These are phyloP conservation scores for Osmoderma eremita DNA, from an alignment of 2,888 invertebrate genomes.

Conservation along the genomic window DNA sequence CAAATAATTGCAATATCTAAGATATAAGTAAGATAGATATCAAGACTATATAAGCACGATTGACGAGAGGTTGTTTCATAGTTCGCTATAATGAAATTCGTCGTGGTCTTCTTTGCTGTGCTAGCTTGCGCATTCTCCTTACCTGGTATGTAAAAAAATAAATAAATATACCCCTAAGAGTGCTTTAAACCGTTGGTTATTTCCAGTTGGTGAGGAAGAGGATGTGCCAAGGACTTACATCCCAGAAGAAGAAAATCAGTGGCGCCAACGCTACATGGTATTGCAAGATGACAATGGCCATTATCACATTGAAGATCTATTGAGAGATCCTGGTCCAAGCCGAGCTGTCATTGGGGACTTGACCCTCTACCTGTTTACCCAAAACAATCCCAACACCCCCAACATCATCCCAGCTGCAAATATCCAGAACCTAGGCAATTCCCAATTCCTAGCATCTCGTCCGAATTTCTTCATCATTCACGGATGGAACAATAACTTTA, in stretches of 20 bases:
- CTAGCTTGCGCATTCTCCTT: conserved; percentile 28
- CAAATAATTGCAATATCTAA: too few relatives aligned
- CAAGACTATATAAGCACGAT: neutral
- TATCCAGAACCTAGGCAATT: conserved; percentile 32
- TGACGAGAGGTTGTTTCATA: neutral
- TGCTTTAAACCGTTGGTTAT: neutral
- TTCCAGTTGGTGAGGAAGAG: conserved; percentile 15
- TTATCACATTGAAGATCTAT: conserved; percentile 29
- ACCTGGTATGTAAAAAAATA: conserved; percentile 29
- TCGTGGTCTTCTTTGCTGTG: conserved; percentile 11
- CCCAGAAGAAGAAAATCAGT: conserved; percentile 40
- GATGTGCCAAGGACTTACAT: conserved; percentile 15
- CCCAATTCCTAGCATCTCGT: conserved; percentile 49
- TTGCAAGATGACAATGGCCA: conserved; percentile 28
- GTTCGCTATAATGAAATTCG: conserved; percentile 24
- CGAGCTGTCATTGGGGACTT: conserved; percentile 41
- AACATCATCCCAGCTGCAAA: conserved; percentile 42
- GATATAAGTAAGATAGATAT: too few relatives aligned
- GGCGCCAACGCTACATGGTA: conserved; percentile 28
- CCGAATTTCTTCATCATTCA: conserved; percentile 55
- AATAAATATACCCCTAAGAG: neutral
- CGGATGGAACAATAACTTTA: conserved; percentile 56
- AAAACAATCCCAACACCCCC: conserved; percentile 46
- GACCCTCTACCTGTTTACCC: conserved; percentile 51
- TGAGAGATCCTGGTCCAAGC: conserved; percentile 10